A percentile compares a stretch with the other conserved stretches of the same genome.
phyloP scores from a whole-genome alignment of 2,888 invertebrate genomes.

The Drosophila fungiperda region DNA sequence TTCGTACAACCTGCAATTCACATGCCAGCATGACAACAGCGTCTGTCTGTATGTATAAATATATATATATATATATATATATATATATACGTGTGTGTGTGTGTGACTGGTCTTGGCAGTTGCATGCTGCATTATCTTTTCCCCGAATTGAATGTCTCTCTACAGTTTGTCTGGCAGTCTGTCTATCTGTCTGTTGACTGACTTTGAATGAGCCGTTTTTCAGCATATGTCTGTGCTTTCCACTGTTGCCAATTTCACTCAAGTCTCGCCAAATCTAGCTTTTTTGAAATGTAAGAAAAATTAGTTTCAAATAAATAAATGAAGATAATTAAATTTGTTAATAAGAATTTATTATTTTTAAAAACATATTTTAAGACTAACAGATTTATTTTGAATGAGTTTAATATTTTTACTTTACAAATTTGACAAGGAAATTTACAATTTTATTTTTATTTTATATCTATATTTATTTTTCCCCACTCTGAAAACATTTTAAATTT shows the following conservation, averaged over 20 bases:
- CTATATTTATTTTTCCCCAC: too few relatives aligned
- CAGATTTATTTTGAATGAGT: neutral
- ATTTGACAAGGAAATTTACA: too few relatives aligned
- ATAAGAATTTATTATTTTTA: neutral
- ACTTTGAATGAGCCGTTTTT: conserved; percentile 65
- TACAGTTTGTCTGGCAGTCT: conserved; percentile 8
- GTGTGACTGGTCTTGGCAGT: conserved; percentile 64
- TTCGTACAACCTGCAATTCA: conserved; percentile 66
- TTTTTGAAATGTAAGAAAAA: neutral
- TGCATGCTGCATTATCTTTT: conserved; percentile 76
- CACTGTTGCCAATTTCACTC: conserved; percentile 13
- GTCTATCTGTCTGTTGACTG: conserved; percentile 34
- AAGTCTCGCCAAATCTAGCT: neutral
- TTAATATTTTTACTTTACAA: too few relatives aligned
- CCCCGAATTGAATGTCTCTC: conserved; percentile 63
- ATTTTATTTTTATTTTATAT: too few relatives aligned
- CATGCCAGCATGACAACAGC: conserved; percentile 47
- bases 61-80: conserved; percentile 1
- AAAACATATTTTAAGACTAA: neutral
- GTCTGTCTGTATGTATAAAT: neutral
- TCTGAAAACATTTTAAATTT: too few relatives aligned
- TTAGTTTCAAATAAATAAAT: neutral
- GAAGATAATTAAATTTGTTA: neutral
- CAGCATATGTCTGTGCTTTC: conserved; percentile 16
- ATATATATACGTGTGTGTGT: conserved; percentile 24